These are phyloP conservation scores for Drosophila diplacantha DNA, from an alignment of 2,888 invertebrate genomes.

Conservation along the genomic window DNA sequence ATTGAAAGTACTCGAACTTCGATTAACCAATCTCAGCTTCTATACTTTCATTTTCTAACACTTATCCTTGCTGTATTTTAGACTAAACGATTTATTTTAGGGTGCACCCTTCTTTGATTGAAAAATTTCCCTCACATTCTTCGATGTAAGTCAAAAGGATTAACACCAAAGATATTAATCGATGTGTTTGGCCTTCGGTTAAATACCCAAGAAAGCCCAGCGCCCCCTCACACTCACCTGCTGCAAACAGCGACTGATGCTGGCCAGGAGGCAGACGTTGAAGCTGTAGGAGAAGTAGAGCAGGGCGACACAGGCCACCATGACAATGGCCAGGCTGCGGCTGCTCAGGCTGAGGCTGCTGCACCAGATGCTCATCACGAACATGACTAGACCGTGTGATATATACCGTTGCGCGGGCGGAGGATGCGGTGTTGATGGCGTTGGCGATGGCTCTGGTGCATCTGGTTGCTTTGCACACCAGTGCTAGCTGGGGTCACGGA, in stretches of 20 bases:
- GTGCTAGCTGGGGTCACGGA: conserved; percentile 8
- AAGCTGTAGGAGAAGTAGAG: conserved; percentile 81
- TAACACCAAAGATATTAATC: background rate
- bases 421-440: background rate
- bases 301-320: conserved; percentile 79
- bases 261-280: conserved; percentile 80
- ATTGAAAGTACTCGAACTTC: background rate
- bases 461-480: conserved; percentile 10
- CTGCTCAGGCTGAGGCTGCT: conserved; percentile 76
- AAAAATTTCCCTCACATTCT: background rate
- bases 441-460: conserved; percentile 1
- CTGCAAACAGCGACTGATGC: conserved; percentile 79
- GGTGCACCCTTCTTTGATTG: background rate
- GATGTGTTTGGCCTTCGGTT: conserved; percentile 1
- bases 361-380: conserved; percentile 74
- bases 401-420: background rate
- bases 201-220: background rate
- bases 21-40: background rate
- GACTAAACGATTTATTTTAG: background rate
- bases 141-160: background rate
- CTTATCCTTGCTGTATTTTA: background rate
- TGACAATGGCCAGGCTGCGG: conserved; percentile 77
- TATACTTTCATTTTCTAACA: background rate
- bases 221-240: conserved; percentile 74
- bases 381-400: conserved; percentile 56